Percentiles rank a stretch among this genome's conserved stretches.
Conservation (phyloP, 1,140 invertebrate species). For the Procambarus clarkii region DNA sequence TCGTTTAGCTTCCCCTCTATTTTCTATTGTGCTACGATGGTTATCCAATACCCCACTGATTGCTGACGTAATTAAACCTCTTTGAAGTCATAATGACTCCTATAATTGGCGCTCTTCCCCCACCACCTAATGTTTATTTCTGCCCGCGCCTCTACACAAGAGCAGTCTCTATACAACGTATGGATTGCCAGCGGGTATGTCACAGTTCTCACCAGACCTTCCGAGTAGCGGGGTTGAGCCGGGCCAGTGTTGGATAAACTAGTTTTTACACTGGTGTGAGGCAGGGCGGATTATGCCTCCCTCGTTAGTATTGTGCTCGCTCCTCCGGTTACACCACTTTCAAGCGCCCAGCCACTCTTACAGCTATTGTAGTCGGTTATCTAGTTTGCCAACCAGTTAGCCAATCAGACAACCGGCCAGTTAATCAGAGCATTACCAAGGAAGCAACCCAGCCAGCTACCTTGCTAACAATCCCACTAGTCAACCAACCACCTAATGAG, state of each 20-base stretch:
- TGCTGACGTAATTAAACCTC: slow-evolving; percentile 47
- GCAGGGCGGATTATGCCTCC: slow-evolving; percentile 7
- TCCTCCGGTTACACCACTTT: slow-evolving; percentile 24
- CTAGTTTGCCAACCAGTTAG: neutral
- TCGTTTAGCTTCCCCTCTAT: slow-evolving; percentile 18
- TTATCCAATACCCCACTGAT: slow-evolving; percentile 5
- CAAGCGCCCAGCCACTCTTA: neutral
- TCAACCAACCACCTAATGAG: neutral
- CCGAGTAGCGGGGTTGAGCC: neutral
- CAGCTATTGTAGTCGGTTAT: too few relatives aligned
- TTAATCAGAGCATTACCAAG: neutral
- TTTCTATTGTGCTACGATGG: slow-evolving; percentile 22
- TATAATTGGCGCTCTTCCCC: neutral
- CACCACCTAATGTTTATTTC: neutral
- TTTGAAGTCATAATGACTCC: slow-evolving; percentile 43
- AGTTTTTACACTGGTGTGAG: slow-evolving; percentile 19
- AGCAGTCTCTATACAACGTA: too few relatives aligned
- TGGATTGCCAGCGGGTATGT: too few relatives aligned
- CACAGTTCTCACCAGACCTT: neutral
- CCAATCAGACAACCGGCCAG: neutral
- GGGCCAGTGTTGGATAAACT: slow-evolving; percentile 14
- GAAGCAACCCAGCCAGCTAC: neutral
- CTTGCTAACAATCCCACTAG: neutral
- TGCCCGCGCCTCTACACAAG: too few relatives aligned
- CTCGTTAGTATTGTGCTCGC: slow-evolving; percentile 23